Base-by-base conservation (phyloP, 2,797 vertebrate genomes). In the Xiphophorus birchmanni region DNA sequence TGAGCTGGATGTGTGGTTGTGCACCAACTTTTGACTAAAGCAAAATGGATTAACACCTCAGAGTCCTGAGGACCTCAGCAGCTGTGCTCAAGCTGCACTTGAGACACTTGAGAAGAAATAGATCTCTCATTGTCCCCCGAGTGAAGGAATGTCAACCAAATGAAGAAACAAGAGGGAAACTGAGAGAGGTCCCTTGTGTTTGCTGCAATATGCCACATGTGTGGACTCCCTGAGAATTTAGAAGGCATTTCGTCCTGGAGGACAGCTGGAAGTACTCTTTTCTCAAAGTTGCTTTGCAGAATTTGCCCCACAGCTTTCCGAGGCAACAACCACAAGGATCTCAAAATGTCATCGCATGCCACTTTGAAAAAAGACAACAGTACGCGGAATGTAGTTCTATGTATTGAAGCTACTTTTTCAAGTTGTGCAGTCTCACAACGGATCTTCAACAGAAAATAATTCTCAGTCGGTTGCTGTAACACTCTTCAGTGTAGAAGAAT, bases 221-320 rank as follows among this genome's bases (percentile, higher is more conserved):
- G 79, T 35, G 63, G 78, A 85, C 84, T 90, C 81, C 82, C 86
- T 89, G 92, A 71, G 60, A 54, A 29, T 42, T 73, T 67, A 73
- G 71, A 32, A 72, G 35, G 37, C 74, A 76, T 48, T 79, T 23
- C 50, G 60, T 45, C 60, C 45, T 81, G 4, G 4, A 50, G 65
- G 73, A 81, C 35, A 45, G 1, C 35, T 74, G 56, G 73, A 82
- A 80, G 63, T 4, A 7, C 52, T 44, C 42, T 67, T 26, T 21
- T 52, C 67, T 77, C 44, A 58, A 74, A 76, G 78, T 80, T 78
- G 84, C 77, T 56, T 17, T 0, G 73, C 56, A 52, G 60, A 80
- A 76, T 86, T 78, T 78, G 37, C 79, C 77, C 73, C 2, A 56
- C 8, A 42, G 67, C 63, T 11, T 77, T 75, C 6, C 37, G 58